phyloP scores from a whole-genome alignment of 2,797 vertebrate genomes.

The Acanthopagrus latus region DNA sequence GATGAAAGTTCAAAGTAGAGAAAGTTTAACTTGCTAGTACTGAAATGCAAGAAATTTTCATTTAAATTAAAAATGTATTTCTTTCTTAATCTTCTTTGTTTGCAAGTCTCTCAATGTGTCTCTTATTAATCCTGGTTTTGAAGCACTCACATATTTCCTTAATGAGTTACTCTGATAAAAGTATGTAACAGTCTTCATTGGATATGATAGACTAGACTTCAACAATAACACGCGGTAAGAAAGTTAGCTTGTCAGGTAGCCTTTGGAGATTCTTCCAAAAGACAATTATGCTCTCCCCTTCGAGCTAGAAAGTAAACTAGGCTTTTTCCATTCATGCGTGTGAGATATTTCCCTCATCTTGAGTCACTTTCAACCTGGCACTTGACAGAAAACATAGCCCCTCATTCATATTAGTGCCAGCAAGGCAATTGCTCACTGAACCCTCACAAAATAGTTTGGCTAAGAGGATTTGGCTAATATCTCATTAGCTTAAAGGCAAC shows the following conservation, averaged over 20 bases:
- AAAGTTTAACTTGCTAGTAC: neutral
- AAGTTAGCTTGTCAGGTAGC: neutral
- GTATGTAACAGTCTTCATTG: neutral
- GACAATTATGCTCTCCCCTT: neutral
- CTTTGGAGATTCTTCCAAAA: slow-evolving; percentile 9
- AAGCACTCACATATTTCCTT: neutral
- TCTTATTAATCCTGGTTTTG: neutral
- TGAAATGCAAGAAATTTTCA: neutral
- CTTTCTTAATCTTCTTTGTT: neutral
- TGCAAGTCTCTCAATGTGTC: neutral
- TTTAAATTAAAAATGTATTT: neutral
- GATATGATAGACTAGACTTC: neutral
- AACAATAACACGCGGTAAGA: neutral
- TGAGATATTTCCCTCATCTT: slow-evolving; percentile 41
- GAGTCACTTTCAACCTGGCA: slow-evolving; percentile 51
- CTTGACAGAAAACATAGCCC: slow-evolving; percentile 43
- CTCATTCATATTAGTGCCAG: slow-evolving; percentile 73
- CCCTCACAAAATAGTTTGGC: slow-evolving; percentile 79
- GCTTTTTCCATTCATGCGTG: slow-evolving; percentile 35
- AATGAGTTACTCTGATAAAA: neutral
- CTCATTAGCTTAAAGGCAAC: slow-evolving; percentile 81
- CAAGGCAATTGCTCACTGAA: slow-evolving; percentile 71
- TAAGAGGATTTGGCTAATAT: slow-evolving; percentile 84
- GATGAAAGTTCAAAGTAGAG: neutral
- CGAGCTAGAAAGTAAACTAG: slow-evolving; percentile 15